phyloP scores from a whole-genome alignment of 2,113 vertebrate species.

The Mohoua ochrocephala region DNA sequence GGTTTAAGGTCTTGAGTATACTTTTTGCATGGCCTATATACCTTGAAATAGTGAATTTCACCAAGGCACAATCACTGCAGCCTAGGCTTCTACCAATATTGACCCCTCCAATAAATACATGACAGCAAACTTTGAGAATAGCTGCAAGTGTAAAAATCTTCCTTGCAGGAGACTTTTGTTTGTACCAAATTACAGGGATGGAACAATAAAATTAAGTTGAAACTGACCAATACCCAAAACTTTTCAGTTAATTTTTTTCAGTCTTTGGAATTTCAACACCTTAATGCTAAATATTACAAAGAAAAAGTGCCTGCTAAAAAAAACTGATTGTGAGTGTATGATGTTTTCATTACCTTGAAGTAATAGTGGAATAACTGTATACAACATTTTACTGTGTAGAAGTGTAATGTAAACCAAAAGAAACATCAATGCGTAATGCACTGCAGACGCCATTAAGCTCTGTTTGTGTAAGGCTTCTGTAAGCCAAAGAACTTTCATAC shows the following conservation, averaged over 20 bases:
- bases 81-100: background rate
- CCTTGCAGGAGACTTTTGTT: background rate
- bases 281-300: background rate
- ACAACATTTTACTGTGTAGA: background rate
- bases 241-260: background rate
- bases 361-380: background rate
- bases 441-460: background rate
- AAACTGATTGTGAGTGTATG: background rate
- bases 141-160: background rate
- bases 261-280: background rate
- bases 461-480: background rate
- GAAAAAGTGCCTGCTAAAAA: background rate
- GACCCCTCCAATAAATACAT: background rate
- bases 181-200: background rate
- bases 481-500: background rate
- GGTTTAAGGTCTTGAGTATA: background rate
- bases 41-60: background rate
- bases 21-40: background rate
- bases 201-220: background rate
- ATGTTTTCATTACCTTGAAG: background rate
- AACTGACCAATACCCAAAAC: background rate
- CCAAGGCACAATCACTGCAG: background rate
- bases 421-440: accelerated
- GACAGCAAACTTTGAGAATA: background rate
- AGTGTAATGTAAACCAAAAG: background rate